Evolutionary conservation across 2,888 invertebrate species (phyloP).

Genomic region (Drosophila neotestacea): DNA sequence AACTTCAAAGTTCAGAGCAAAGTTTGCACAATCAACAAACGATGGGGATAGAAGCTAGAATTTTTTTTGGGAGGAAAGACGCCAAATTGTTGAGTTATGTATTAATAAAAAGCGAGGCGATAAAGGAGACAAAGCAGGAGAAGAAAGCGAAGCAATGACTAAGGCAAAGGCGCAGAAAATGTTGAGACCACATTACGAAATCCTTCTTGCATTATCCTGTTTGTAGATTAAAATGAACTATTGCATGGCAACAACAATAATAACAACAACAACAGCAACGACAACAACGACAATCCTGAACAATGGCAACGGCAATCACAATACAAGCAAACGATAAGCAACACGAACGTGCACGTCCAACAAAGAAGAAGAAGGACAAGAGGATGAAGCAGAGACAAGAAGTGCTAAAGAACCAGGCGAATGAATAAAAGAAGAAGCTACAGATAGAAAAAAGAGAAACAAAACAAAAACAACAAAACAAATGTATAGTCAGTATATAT

Average conservation of each 20-base stretch:
- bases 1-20: conserved; percentile 61
- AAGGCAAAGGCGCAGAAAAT: conserved; percentile 38
- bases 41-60: conserved; percentile 7
- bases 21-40: conserved; percentile 63
- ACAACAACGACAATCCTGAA: conserved; percentile 52
- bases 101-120: conserved; percentile 59
- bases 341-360: conserved; percentile 67
- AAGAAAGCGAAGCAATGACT: conserved; percentile 7
- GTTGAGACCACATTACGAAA: conserved; percentile 73
- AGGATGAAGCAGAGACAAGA: conserved; percentile 46
- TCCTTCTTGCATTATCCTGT: conserved; percentile 79
- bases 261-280: conserved; percentile 28
- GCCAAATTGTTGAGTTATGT: conserved; percentile 59
- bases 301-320: conserved; percentile 73
- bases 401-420: conserved; percentile 43
- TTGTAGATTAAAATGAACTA: conserved; percentile 81
- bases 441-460: conserved; percentile 11
- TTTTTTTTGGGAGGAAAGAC: conserved; percentile 4
- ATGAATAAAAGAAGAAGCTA: conserved; percentile 42
- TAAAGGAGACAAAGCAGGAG: conserved; percentile 55
- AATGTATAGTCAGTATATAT: conserved; percentile 12
- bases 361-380: conserved; percentile 27
- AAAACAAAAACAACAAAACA: conserved; percentile 24
- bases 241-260: conserved; percentile 68
- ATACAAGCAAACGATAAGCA: conserved; percentile 77